Evolutionary conservation across 2,113 vertebrate genomes (phyloP), one percentile per base, ranked within the genome.

Genomic region (Gnathonemus echidnorhynchus): DNA sequence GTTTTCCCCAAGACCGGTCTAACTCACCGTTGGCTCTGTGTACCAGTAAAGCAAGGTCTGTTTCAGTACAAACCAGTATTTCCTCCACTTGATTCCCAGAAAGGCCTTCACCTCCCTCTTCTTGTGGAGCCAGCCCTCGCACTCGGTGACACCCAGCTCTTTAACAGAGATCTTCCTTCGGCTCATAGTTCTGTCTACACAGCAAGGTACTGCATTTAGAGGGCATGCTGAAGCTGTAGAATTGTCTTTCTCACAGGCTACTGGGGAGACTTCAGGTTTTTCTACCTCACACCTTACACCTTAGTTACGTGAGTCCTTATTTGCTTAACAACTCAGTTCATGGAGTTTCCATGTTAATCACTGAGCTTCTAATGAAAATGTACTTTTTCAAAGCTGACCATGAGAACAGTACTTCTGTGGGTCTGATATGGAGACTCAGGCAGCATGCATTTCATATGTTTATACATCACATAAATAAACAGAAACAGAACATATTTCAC

Each of bases 41-140:
- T 98, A 98, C 97, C 98, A 98, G 87, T 98, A 98, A 13, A 98
- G 94, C 0, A 96, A 97, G 0, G 95, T 95, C 39, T 94, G 96
- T 94, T 97, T 97, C 90, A 98, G 95, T 85, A 98, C 97, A 83
- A 97, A 97, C 98, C 98, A 98, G 94, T 95, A 97, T 94, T 97
- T 98, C 92, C 97, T 98, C 98, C 98, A 98, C 95, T 96, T 97
- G 94, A 94, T 96, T 88, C 96, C 95, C 88, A 98, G 95, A 90
- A 98, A 97, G 91, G 94, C 94, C 92, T 96, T 96, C 91, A 95
- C 96, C 92, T 97, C 96, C 85, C 96, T 98, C 94, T 97, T 97
- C 94, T 97, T 98, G 90, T 96, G 97, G 0, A 98, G 95, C 97
- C 97, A 98, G 35, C 97, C 98, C 92, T 98, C 95, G 90, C 95